These are phyloP conservation scores for Eupithecia tripunctaria DNA, from an alignment of 2,888 invertebrate species.

Conservation along the genomic window DNA sequence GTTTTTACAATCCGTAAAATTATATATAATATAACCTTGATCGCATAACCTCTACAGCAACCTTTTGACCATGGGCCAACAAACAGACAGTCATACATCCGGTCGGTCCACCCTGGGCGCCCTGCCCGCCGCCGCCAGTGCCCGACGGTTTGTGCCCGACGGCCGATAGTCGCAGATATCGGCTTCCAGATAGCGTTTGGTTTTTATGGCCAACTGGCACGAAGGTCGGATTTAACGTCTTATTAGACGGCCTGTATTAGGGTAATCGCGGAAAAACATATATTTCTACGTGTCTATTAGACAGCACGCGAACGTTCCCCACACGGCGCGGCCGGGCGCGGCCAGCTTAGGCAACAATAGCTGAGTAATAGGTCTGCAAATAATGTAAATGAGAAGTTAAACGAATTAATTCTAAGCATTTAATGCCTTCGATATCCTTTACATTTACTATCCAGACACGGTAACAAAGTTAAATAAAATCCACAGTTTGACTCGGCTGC, in stretches of 20 bases:
- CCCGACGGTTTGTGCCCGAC: not conserved
- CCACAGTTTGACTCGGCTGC: not conserved
- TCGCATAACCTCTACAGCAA: not conserved
- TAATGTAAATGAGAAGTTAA: not conserved
- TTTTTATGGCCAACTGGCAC: not conserved
- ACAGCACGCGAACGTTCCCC: not conserved
- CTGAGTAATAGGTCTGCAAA: not conserved
- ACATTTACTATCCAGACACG: not conserved
- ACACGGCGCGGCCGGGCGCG: not conserved
- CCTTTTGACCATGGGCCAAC: not conserved
- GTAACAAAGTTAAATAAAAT: no score
- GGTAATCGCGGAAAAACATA: slow-evolving; percentile 1
- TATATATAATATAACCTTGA: not conserved
- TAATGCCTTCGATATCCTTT: not conserved
- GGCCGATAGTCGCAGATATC: slow-evolving; percentile 4
- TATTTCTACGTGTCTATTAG: slow-evolving; percentile 4
- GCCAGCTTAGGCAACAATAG: not conserved
- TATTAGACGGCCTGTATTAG: slow-evolving; percentile 6
- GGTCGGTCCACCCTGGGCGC: not conserved
- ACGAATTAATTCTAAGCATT: not conserved
- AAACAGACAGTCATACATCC: not conserved
- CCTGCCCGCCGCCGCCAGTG: not conserved
- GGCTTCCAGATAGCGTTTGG: not conserved
- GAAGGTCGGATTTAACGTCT: slow-evolving; percentile 1
- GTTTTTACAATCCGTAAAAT: not conserved